These are phyloP conservation scores for Chanos chanos DNA, from an alignment of 2,797 vertebrate genomes.

Conservation along the genomic window DNA sequence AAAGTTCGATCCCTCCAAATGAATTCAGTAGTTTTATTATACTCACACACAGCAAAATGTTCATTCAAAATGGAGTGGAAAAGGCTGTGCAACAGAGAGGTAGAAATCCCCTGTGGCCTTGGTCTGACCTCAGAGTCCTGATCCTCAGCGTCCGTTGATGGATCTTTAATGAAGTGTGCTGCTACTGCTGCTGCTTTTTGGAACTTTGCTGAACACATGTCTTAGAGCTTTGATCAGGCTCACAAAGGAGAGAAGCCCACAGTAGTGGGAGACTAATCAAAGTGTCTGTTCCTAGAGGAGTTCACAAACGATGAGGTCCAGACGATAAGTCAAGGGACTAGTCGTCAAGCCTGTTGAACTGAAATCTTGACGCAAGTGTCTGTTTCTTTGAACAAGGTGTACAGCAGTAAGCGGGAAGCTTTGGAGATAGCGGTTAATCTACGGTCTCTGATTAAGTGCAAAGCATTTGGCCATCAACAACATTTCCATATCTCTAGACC, in stretches of 20 bases:
- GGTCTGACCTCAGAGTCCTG: slow-evolving; percentile 31
- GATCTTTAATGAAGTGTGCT: slow-evolving; percentile 47
- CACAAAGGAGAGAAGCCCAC: slow-evolving; percentile 15
- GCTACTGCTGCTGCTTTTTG: slow-evolving; percentile 35
- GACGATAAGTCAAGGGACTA: slow-evolving; percentile 14
- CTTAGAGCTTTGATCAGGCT: slow-evolving; percentile 52
- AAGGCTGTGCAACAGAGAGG: neutral
- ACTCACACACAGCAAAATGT: too few relatives aligned
- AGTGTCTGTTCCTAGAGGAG: slow-evolving; percentile 23
- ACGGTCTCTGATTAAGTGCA: too few relatives aligned
- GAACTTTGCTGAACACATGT: slow-evolving; percentile 45
- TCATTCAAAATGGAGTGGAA: neutral
- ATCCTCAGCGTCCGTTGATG: slow-evolving; percentile 21
- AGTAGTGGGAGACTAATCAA: slow-evolving; percentile 27
- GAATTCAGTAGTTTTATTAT: too few relatives aligned
- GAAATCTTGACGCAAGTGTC: too few relatives aligned
- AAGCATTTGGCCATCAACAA: too few relatives aligned
- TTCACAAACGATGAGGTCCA: slow-evolving; percentile 24
- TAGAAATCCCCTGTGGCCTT: slow-evolving; percentile 39
- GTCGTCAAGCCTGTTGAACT: neutral
- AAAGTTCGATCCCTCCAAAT: neutral
- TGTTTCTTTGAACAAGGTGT: too few relatives aligned
- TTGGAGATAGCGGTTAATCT: too few relatives aligned
- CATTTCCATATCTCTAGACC: too few relatives aligned
- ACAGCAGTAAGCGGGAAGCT: too few relatives aligned